phyloP scores from a whole-genome alignment of 2,797 vertebrate species.

The Nothura maculosa region DNA sequence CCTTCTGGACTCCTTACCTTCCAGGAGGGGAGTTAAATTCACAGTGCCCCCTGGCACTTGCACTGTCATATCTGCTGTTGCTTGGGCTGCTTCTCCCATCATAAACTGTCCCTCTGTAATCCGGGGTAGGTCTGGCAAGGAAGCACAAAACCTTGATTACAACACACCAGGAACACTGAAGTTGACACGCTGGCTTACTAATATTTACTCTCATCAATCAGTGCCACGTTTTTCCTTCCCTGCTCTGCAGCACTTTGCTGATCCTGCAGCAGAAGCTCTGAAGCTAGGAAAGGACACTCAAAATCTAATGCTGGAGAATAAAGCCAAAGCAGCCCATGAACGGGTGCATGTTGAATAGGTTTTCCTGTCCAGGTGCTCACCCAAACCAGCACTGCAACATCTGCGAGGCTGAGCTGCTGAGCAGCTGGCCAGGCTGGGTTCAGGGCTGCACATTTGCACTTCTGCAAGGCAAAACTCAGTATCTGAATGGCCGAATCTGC shows the following conservation, averaged over 20 bases:
- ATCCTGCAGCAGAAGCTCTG: background rate
- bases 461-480: background rate
- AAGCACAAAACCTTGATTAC: background rate
- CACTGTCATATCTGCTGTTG: conserved; percentile 1
- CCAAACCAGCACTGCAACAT: background rate
- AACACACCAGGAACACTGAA: accelerated
- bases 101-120: background rate
- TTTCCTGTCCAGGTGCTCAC: background rate
- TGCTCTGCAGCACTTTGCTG: background rate
- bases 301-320: background rate
- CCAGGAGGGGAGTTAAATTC: background rate
- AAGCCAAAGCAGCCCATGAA: background rate
- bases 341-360: accelerated
- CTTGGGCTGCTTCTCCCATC: conserved; percentile 40
- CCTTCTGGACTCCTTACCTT: conserved; percentile 30
- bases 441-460: background rate
- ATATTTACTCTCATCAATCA: background rate
- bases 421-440: background rate
- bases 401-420: background rate
- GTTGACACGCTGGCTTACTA: accelerated
- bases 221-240: accelerated
- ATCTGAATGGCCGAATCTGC: background rate
- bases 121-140: background rate
- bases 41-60: background rate
- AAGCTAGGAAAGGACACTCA: background rate